A percentile compares a stretch with the other conserved stretches of the same genome.
Evolutionary conservation across 2,113 vertebrate genomes (phyloP).

Genomic region (Dolichotis patagonum): DNA sequence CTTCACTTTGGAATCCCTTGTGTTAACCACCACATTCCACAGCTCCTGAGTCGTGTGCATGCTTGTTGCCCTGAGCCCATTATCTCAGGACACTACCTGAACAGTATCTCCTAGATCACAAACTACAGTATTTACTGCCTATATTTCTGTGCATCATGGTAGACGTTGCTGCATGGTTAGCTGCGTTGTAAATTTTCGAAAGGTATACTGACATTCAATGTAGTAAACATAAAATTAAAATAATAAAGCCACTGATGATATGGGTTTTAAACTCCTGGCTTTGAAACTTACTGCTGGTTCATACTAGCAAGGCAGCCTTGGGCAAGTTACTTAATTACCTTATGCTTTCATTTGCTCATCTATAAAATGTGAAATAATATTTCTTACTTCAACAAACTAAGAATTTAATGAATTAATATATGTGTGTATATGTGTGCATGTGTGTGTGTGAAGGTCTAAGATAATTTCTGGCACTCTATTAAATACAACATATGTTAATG

Average conservation of each 20-base stretch:
- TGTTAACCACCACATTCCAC: background rate
- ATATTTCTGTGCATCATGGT: background rate
- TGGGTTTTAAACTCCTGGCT: background rate
- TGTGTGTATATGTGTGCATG: background rate
- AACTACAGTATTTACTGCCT: background rate
- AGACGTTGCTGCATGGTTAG: background rate
- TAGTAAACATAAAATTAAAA: background rate
- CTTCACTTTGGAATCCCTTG: background rate
- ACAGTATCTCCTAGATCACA: background rate
- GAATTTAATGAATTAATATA: background rate
- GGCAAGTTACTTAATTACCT: background rate
- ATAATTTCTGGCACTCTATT: background rate
- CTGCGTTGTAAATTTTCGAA: background rate
- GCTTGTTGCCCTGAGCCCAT: rapidly evolving
- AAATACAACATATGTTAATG: background rate
- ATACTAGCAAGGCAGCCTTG: background rate
- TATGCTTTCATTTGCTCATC: background rate
- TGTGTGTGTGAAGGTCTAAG: background rate
- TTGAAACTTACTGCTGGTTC: background rate
- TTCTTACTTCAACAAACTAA: background rate
- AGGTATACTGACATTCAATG: background rate
- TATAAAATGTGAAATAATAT: background rate
- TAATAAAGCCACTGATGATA: background rate
- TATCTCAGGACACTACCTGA: background rate
- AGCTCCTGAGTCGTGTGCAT: no score